A percentile compares a stretch with the other conserved stretches of the same genome.
These are phyloP conservation scores for Masticophis lateralis DNA, from an alignment of 2,797 vertebrate species.

Conservation along the genomic window DNA sequence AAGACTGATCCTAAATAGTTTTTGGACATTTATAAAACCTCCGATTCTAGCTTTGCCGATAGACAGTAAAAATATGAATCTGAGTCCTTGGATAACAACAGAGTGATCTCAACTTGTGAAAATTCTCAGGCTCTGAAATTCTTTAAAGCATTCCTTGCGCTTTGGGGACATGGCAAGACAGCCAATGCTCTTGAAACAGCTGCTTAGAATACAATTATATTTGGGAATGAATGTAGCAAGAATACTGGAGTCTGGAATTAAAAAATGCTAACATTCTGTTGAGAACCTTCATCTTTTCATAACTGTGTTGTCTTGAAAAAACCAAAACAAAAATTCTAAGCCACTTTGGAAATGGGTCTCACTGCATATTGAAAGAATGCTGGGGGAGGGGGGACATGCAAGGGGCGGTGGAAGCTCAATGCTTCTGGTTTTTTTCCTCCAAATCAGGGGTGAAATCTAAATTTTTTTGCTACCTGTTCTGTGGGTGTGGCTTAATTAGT, in stretches of 20 bases:
- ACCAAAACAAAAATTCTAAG: not conserved
- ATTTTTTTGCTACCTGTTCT: too few relatives aligned
- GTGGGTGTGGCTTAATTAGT: too few relatives aligned
- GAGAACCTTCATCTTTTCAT: not conserved
- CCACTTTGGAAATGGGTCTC: not conserved
- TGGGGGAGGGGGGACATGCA: not conserved
- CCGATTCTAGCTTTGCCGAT: not conserved
- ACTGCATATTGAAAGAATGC: not conserved
- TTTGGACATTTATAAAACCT: not conserved
- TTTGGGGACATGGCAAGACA: not conserved
- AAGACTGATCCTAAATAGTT: not conserved
- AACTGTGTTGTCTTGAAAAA: not conserved
- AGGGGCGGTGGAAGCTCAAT: rapidly evolving
- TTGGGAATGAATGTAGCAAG: not conserved
- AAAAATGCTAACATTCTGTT: not conserved
- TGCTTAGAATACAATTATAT: not conserved
- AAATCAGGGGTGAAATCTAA: not conserved
- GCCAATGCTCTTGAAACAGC: conserved; percentile 38
- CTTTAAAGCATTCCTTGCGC: not conserved
- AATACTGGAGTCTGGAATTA: not conserved
- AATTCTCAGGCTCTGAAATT: not conserved
- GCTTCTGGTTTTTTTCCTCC: not conserved
- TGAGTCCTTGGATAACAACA: not conserved
- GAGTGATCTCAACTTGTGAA: not conserved
- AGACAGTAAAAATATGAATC: not conserved